Conservation (phyloP, 2,113 vertebrate species). For the Apaloderma vittatum region DNA sequence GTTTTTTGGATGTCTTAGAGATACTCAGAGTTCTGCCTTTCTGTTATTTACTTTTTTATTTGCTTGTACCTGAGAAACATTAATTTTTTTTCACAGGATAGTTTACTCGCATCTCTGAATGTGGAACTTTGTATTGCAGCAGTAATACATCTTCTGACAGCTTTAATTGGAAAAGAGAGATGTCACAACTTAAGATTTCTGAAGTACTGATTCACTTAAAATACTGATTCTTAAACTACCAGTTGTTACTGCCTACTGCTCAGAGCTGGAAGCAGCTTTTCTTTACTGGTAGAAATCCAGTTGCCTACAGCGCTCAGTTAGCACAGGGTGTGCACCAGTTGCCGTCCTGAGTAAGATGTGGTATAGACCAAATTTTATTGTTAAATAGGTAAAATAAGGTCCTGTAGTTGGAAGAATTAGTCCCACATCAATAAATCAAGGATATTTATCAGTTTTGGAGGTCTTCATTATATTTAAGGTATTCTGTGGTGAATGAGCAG, state of each 20-base stretch:
- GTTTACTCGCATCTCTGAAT: background rate
- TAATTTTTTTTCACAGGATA: background rate
- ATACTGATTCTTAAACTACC: background rate
- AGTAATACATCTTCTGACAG: background rate
- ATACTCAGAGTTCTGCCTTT: background rate
- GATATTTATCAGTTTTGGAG: background rate
- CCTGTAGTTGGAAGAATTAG: background rate
- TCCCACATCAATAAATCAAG: background rate
- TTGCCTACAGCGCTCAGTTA: background rate
- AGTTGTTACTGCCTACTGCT: background rate
- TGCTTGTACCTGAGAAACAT: background rate
- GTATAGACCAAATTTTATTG: background rate
- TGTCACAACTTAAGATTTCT: background rate
- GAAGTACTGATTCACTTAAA: background rate
- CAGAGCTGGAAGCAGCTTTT: background rate
- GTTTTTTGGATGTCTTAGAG: background rate
- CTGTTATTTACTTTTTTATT: background rate
- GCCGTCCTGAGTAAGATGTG: background rate
- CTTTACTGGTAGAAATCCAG: background rate
- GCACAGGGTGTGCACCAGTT: background rate
- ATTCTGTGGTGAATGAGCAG: background rate
- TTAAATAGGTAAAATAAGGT: background rate
- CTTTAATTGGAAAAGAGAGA: background rate
- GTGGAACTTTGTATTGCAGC: background rate
- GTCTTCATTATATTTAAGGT: background rate